Percentiles rank a stretch among this genome's conserved stretches.
Evolutionary conservation across 2,888 invertebrate genomes (phyloP).

Genomic region (Ennomos erosarius): DNA sequence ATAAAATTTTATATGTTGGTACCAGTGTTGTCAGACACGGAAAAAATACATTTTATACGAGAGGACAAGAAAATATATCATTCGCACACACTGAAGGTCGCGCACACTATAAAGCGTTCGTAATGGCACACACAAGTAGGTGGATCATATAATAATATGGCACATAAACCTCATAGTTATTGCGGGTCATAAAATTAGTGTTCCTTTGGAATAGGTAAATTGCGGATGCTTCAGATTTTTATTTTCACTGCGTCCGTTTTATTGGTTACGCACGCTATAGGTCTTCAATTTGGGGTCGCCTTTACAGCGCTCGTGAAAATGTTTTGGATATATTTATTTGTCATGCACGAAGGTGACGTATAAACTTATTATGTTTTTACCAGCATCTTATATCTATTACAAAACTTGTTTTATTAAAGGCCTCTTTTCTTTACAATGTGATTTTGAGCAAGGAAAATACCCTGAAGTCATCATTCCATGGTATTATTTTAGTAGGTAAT

Average conservation of each 20-base stretch:
- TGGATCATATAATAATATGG: constrained; percentile 39
- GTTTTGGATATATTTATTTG: constrained; percentile 10
- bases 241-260: constrained; percentile 36
- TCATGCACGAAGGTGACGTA: constrained; percentile 15
- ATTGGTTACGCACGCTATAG: constrained; percentile 38
- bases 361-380: background rate
- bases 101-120: constrained; percentile 12
- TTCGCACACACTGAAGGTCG: constrained; percentile 1
- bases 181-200: constrained; percentile 44
- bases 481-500: too few species aligned
- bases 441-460: too few species aligned
- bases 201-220: constrained; percentile 42
- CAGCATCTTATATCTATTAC: too few species aligned
- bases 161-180: constrained; percentile 40
- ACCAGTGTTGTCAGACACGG: too few species aligned
- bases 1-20: too few species aligned
- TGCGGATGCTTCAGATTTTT: constrained; percentile 41
- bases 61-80: constrained; percentile 1
- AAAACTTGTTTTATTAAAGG: too few species aligned
- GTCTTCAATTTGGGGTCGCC: constrained; percentile 34
- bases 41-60: too few species aligned
- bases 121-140: constrained; percentile 9
- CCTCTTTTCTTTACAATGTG: too few species aligned
- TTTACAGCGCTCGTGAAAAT: constrained; percentile 31
- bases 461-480: too few species aligned